Percentiles rank a stretch among this genome's conserved stretches.
These are phyloP conservation scores for Bhutanitis thaidina DNA, from an alignment of 2,888 invertebrate genomes.

Conservation along the genomic window DNA sequence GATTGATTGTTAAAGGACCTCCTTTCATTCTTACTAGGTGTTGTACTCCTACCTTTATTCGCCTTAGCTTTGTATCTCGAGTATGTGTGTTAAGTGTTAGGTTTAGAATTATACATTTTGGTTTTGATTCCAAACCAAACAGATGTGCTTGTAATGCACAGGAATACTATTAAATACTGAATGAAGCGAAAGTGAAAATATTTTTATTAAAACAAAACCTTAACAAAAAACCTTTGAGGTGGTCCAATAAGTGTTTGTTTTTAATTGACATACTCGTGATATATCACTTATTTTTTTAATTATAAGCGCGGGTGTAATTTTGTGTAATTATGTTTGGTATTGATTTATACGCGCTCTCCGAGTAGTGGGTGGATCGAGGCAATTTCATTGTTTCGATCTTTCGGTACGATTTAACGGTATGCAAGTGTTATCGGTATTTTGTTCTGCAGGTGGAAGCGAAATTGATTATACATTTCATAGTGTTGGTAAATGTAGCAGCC, in stretches of 20 bases:
- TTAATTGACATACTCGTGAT: slow-evolving; percentile 59
- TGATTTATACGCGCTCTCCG: slow-evolving; percentile 58
- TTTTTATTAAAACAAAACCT: not conserved
- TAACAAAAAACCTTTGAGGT: slow-evolving; percentile 39
- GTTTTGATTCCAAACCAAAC: no score
- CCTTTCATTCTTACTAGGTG: no score
- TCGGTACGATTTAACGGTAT: slow-evolving; percentile 44
- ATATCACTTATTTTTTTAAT: slow-evolving; percentile 57
- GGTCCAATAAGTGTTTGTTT: slow-evolving; percentile 63
- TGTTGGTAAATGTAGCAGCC: not conserved
- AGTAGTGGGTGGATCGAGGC: slow-evolving; percentile 46
- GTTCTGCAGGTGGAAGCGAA: slow-evolving; percentile 9
- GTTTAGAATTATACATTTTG: no score
- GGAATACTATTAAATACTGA: no score
- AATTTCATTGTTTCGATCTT: slow-evolving; percentile 65
- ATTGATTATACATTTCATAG: not conserved
- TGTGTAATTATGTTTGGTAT: slow-evolving; percentile 64
- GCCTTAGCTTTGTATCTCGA: no score
- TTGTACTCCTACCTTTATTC: no score
- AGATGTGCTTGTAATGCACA: no score
- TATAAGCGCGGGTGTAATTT: slow-evolving; percentile 56
- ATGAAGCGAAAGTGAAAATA: not conserved
- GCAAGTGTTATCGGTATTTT: slow-evolving; percentile 15
- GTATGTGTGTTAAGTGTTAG: no score
- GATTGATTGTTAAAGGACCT: no score